Evolutionary conservation across 2,888 invertebrate species (phyloP).

Genomic region (Andricus curvator): DNA sequence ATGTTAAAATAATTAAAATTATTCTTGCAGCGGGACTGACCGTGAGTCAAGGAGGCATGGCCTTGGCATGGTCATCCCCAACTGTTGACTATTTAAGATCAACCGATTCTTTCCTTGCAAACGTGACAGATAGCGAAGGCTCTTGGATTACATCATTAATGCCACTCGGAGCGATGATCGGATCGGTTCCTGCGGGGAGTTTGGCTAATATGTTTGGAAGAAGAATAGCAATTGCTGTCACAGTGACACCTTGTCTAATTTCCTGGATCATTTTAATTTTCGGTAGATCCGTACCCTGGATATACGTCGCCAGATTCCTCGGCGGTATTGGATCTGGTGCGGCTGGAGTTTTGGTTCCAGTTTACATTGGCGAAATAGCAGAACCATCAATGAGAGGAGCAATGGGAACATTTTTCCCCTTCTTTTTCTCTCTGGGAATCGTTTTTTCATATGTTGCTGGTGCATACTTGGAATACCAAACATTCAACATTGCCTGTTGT

Average conservation of each 20-base stretch:
- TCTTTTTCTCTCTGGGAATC: conserved; percentile 84
- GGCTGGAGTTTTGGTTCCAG: conserved; percentile 86
- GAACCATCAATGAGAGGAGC: conserved; percentile 86
- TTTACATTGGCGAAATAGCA: conserved; percentile 92
- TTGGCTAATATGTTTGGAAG: conserved; percentile 79
- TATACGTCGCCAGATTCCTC: conserved; percentile 81
- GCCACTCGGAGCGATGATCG: conserved; percentile 84
- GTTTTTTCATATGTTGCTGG: conserved; percentile 85
- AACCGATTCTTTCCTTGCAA: conserved; percentile 60
- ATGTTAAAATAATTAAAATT: conserved; percentile 40
- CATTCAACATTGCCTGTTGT: conserved; percentile 76
- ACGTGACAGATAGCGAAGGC: conserved; percentile 76
- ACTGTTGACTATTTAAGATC: conserved; percentile 63
- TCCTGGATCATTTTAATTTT: conserved; percentile 82
- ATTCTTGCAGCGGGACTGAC: conserved; percentile 65
- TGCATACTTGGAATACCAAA: conserved; percentile 75
- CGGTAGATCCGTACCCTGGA: conserved; percentile 70
- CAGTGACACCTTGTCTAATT: conserved; percentile 55
- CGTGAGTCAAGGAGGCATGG: conserved; percentile 71
- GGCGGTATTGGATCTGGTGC: conserved; percentile 85
- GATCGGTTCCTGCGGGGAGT: conserved; percentile 84
- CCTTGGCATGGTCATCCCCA: conserved; percentile 71
- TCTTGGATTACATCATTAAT: conserved; percentile 87
- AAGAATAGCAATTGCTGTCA: conserved; percentile 63
- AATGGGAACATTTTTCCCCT: conserved; percentile 87